Evolutionary conservation across 35 echinoderm and acorn worm genomes (phyloP).

Genomic region (Holothuria glaberrima): DNA sequence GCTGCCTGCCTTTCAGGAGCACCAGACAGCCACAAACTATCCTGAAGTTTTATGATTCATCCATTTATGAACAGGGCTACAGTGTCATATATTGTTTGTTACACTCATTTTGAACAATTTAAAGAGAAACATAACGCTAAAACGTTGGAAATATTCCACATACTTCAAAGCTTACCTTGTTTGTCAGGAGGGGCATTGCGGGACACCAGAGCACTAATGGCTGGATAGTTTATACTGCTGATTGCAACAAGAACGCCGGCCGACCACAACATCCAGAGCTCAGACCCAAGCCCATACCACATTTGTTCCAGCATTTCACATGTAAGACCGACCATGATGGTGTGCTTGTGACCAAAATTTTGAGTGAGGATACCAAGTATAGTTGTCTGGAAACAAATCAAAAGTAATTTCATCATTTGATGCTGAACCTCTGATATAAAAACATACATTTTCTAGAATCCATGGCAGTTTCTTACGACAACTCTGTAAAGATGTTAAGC

Average conservation of each 20-base stretch:
- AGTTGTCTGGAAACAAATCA: slow-evolving; percentile 73
- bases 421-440: too few species aligned
- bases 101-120: not conserved
- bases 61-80: too few species aligned
- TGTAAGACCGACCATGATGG: slow-evolving; percentile 85
- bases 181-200: slow-evolving; percentile 86
- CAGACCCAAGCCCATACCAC: slow-evolving; percentile 94
- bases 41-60: too few species aligned
- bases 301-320: slow-evolving; percentile 95
- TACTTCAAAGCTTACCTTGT: slow-evolving; percentile 62
- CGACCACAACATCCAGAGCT: slow-evolving; percentile 98
- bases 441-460: too few species aligned
- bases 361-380: slow-evolving; percentile 78
- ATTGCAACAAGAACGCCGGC: slow-evolving; percentile 83
- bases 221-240: slow-evolving; percentile 95
- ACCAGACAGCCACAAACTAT: too few species aligned
- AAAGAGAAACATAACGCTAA: too few species aligned
- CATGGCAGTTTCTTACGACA: too few species aligned
- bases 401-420: too few species aligned
- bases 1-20: too few species aligned
- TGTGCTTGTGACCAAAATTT: slow-evolving; percentile 88
- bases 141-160: too few species aligned
- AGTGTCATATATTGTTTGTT: not conserved
- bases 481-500: too few species aligned
- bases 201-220: slow-evolving; percentile 94